Evolutionary conservation across 2,113 vertebrate species (phyloP).

Genomic region (Anser brachyrhynchus): DNA sequence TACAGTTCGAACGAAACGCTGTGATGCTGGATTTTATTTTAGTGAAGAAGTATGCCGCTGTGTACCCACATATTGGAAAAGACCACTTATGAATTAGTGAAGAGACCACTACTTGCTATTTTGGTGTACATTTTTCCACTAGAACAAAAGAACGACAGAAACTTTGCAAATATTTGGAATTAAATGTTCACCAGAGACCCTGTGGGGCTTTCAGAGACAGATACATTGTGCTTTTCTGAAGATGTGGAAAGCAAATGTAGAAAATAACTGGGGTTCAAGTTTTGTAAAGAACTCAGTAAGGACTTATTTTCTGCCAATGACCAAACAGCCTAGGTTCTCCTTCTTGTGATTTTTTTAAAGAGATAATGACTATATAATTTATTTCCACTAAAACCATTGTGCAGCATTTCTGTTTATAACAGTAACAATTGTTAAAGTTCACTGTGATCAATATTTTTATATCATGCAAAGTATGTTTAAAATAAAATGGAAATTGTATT

Average conservation of each 20-base stretch:
- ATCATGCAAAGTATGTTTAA: conserved; percentile 89
- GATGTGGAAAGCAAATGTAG: conserved; percentile 50
- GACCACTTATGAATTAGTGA: conserved; percentile 77
- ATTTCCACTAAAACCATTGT: conserved; percentile 95
- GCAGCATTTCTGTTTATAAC: conserved; percentile 87
- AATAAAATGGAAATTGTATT: conserved; percentile 88
- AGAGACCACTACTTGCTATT: background rate
- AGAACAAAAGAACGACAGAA: conserved; percentile 19
- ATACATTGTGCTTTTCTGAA: conserved; percentile 51
- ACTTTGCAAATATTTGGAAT: conserved; percentile 67
- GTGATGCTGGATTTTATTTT: conserved; percentile 87
- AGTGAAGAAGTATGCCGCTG: conserved; percentile 97
- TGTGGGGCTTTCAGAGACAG: conserved; percentile 54
- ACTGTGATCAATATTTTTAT: conserved; percentile 98
- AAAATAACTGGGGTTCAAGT: conserved; percentile 47
- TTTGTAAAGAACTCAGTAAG: conserved; percentile 71
- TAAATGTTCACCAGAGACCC: conserved; percentile 70
- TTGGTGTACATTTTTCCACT: conserved; percentile 48
- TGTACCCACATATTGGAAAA: conserved; percentile 92
- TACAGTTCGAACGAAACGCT: conserved; percentile 81
- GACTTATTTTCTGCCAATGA: conserved; percentile 77
- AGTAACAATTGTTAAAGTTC: conserved; percentile 91
- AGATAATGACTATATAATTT: conserved; percentile 98
- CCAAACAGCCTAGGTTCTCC: conserved; percentile 77
- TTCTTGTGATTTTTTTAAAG: conserved; percentile 85